phyloP scores from a whole-genome alignment of 2,113 vertebrate species.

The Manacus vitellinus region DNA sequence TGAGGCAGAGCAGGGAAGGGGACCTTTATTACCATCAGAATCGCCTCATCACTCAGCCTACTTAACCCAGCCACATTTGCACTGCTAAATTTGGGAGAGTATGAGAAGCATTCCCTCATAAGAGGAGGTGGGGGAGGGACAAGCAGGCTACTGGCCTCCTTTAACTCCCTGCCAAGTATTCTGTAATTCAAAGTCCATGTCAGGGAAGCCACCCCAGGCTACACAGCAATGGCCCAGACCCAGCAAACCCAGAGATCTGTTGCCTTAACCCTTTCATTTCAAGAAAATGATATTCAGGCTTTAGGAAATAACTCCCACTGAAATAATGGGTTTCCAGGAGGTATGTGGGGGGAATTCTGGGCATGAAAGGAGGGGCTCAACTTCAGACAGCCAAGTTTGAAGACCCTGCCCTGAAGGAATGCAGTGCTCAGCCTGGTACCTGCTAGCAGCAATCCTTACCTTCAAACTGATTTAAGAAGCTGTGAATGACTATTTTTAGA shows the following conservation, averaged over 20 bases:
- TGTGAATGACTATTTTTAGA: background rate
- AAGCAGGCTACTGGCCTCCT: background rate
- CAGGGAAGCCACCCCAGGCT: background rate
- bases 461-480: background rate
- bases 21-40: background rate
- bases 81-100: conserved; percentile 51
- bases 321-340: background rate
- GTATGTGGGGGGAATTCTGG: background rate
- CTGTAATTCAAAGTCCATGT: background rate
- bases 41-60: background rate
- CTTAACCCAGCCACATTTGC: background rate
- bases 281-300: background rate
- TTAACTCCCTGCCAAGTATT: conserved; percentile 4
- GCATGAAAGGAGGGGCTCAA: background rate
- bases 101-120: conserved; percentile 33
- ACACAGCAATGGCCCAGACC: background rate
- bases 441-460: background rate
- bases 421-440: background rate
- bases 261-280: background rate
- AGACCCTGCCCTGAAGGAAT: background rate
- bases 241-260: background rate
- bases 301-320: background rate
- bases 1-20: background rate
- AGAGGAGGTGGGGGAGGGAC: background rate
- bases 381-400: background rate